phyloP scores from a whole-genome alignment of 2,113 vertebrate species.

The Fregata magnificens region DNA sequence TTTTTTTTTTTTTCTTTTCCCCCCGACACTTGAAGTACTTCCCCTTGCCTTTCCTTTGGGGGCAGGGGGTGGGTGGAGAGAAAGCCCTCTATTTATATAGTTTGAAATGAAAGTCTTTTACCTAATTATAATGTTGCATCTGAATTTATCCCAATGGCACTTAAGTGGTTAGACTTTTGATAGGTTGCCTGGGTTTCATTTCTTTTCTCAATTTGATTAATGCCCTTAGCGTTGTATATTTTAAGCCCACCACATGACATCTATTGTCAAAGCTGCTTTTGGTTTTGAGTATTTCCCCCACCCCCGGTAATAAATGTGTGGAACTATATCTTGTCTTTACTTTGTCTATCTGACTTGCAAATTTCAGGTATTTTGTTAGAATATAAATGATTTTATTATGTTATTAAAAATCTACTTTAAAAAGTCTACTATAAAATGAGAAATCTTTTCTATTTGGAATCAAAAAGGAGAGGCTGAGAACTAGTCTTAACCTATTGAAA shows the following conservation, averaged over 20 bases:
- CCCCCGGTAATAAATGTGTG: not conserved
- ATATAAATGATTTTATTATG: not conserved
- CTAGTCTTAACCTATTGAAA: not conserved
- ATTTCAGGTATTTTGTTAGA: not conserved
- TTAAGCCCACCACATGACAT: not conserved
- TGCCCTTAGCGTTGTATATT: not conserved
- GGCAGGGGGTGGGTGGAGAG: not conserved
- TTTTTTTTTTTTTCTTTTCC: too few relatives aligned
- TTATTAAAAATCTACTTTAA: not conserved
- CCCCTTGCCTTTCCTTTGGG: not conserved
- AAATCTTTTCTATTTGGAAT: not conserved
- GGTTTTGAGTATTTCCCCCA: not conserved
- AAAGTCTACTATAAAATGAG: not conserved
- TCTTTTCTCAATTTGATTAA: constrained; percentile 19
- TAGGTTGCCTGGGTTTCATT: not conserved
- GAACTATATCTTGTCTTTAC: not conserved
- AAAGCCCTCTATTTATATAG: not conserved
- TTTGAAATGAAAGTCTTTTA: not conserved
- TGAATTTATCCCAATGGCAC: not conserved
- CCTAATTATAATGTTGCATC: not conserved
- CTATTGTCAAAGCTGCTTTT: not conserved
- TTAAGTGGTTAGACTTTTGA: not conserved
- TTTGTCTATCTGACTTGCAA: not conserved
- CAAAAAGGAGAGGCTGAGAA: not conserved
- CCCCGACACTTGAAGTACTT: not conserved